These are phyloP conservation scores for Lordiphosa mommai DNA, from an alignment of 1,140 invertebrate genomes.

Conservation along the genomic window DNA sequence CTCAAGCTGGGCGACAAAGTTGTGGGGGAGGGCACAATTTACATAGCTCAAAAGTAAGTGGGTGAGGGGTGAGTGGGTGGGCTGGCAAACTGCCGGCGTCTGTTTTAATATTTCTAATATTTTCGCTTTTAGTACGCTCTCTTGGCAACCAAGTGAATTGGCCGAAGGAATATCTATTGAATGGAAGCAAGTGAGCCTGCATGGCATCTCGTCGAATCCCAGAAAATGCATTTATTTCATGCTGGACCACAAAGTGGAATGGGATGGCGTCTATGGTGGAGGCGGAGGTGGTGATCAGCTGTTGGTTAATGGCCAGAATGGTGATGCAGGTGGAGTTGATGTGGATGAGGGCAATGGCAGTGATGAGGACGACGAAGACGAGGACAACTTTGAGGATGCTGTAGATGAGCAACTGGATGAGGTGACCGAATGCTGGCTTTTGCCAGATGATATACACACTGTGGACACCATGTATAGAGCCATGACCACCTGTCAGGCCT, in stretches of 20 bases:
- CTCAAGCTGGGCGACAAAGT: slow-evolving; percentile 66
- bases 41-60: slow-evolving; percentile 72
- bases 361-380: slow-evolving; percentile 57
- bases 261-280: slow-evolving; percentile 62
- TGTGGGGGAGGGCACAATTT: slow-evolving; percentile 62
- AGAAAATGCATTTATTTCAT: slow-evolving; percentile 77
- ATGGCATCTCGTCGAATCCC: slow-evolving; percentile 67
- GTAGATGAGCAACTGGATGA: slow-evolving; percentile 55
- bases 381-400: slow-evolving; percentile 64
- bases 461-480: slow-evolving; percentile 72
- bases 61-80: not conserved
- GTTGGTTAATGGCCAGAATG: slow-evolving; percentile 47
- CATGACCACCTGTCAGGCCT: slow-evolving; percentile 72
- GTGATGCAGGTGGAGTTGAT: slow-evolving; percentile 10
- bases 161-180: slow-evolving; percentile 67
- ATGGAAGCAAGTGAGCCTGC: slow-evolving; percentile 73
- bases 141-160: slow-evolving; percentile 58
- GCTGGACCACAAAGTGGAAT: slow-evolving; percentile 69
- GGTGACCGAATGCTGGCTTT: slow-evolving; percentile 72
- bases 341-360: slow-evolving; percentile 57
- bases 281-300: slow-evolving; percentile 10
- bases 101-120: slow-evolving; percentile 7
- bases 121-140: slow-evolving; percentile 42
- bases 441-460: slow-evolving; percentile 62
- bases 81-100: slow-evolving; percentile 19